A percentile compares a stretch with the other conserved stretches of the same genome.
These are phyloP conservation scores for Carassius carassius DNA, from an alignment of 2,113 vertebrate genomes.

Conservation along the genomic window DNA sequence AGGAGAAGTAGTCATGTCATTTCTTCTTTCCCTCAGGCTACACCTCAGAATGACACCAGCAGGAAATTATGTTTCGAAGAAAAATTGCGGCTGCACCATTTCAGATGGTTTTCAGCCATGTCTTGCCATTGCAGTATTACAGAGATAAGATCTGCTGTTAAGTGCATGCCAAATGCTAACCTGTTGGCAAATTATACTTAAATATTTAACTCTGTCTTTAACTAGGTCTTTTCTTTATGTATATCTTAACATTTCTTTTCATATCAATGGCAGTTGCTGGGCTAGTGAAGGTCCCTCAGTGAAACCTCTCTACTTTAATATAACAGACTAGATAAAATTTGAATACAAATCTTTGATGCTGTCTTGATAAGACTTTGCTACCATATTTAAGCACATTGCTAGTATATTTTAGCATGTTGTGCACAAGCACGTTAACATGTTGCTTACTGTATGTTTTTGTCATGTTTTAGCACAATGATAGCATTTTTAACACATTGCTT, in stretches of 20 bases:
- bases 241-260: background rate
- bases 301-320: background rate
- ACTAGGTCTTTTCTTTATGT: background rate
- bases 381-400: background rate
- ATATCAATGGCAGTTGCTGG: background rate
- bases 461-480: background rate
- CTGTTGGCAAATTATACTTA: background rate
- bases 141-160: background rate
- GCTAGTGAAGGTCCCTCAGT: background rate
- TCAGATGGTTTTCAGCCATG: conserved; percentile 27
- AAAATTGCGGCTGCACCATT: conserved; percentile 30
- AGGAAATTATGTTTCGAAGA: conserved; percentile 37
- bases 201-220: background rate
- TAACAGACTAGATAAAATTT: background rate
- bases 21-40: conserved; percentile 35
- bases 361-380: background rate
- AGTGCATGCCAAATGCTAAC: background rate
- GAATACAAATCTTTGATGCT: too few relatives aligned
- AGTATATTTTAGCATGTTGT: background rate
- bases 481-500: background rate
- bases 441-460: background rate
- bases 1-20: conserved; percentile 12
- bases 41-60: conserved; percentile 43
- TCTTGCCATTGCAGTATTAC: background rate
- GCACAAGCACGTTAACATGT: background rate